Evolutionary conservation across 2,888 invertebrate genomes (phyloP), one percentile per base, ranked within the genome.

Genomic region (Tipula unca): DNA sequence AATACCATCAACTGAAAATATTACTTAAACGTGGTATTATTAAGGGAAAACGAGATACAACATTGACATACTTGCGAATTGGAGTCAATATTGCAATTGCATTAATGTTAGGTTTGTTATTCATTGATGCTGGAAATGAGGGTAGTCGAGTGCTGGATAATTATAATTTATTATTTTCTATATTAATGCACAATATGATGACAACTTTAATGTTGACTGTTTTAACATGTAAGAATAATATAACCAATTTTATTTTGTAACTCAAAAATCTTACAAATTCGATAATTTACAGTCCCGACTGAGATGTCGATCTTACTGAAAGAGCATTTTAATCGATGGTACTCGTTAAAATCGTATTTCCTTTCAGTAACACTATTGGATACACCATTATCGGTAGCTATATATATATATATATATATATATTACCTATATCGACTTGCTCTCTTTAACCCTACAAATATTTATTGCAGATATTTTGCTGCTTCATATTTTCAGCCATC

Each of bases 111-210:
- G 96, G 96, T 0, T 92, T 94, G 3, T 91, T 97, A 48, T 97
- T 95, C 90, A 93, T 94, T 88, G 92, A 94, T 87, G 93, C 95
- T 1, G 96, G 96, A 0, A 93, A 93, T 86, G 95, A 96, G 87
- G 96, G 96, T 0, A 94, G 94, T 0, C 92, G 95, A 87, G 95
- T 96, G 0, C 88, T 96, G 85, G 95, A 96, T 88, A 97, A 96
- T 90, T 97, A 96, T 88, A 96, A 96, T 91, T 93, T 97, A 86
- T 91, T 98, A 10, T 98, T 98, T 91, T 96, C 97, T 39, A 96
- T 97, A 88, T 92, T 98, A 86, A 96, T 98, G 92, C 98, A 98
- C 90, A 95, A 97, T 88, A 97, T 96, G 92, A 96, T 96, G 95
- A 95, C 96, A 1, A 95, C 96, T 0, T 96, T 96, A 96, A 96